Evolutionary conservation across 2,113 vertebrate genomes (phyloP), one percentile per base, ranked within the genome.

Genomic region (Nannobrachium achirus): DNA sequence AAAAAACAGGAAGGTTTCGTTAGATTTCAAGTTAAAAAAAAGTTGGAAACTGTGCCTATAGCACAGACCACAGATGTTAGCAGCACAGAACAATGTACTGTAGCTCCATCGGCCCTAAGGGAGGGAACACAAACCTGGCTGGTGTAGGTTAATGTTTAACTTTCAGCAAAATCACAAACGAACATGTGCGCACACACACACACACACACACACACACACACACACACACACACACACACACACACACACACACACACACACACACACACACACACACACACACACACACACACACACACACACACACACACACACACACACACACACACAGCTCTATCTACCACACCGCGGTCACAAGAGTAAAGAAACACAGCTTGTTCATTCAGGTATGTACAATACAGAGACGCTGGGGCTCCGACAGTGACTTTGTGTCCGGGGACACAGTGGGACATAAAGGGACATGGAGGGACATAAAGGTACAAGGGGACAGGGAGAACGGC

Each of bases 391-490:
- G 60, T 66, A 63, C 67, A 57, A 76, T 72, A 69, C 76, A 85
- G 71, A 84, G 85, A 77, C 81, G 82, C 85, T 82, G 75, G 41
- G 74, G 48, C 79, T 78, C 41, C 42, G 56, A 55, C 11, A 78
- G 61, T 75, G 76, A 80, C 78, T 87, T 79, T 85, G 84, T 16
- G 64, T 85, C 78, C 79, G 66, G 84, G 82, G 79, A 86, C 76
- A 88, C 72, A 76, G 76, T 83, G 84, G 84, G 89, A 92, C 88
- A 84, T 82, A 79, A 85, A 83, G 82, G 87, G 76, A 80, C 80
- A 76, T 64, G 63, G 61, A 33, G 74, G 76, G 73, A 81, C 79
- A 13, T 71, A 74, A 79, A 80, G 84, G 75, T 84, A 87, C 84
- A 84, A 85, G 64, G 76, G 78, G 69, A 60, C 8, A 2, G 65